Conservation (phyloP, 2,113 vertebrate species). For the Hypomesus transpacificus region DNA sequence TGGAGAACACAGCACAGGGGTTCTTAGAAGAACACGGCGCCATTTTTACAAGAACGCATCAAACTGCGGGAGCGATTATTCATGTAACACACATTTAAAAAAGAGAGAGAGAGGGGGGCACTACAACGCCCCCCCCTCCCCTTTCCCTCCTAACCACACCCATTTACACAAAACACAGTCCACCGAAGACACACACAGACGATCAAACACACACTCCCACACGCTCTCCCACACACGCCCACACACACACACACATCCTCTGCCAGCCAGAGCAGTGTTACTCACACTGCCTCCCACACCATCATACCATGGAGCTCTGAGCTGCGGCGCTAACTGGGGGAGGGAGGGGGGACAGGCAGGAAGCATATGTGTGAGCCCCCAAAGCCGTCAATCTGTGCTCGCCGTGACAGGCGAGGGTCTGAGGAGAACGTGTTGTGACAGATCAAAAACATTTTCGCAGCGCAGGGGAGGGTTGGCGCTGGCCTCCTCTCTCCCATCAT, state of each 20-base stretch:
- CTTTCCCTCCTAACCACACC: too few relatives aligned
- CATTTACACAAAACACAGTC: too few relatives aligned
- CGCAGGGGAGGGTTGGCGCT: slow-evolving; percentile 30
- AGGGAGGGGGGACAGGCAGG: slow-evolving; percentile 48
- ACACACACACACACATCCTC: not conserved
- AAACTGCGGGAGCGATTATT: slow-evolving; percentile 1
- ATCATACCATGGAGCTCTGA: not conserved
- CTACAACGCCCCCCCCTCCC: not conserved
- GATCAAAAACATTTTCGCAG: slow-evolving; percentile 53
- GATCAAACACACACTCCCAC: not conserved
- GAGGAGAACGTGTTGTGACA: slow-evolving; percentile 60
- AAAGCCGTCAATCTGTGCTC: slow-evolving; percentile 18
- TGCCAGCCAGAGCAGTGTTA: not conserved
- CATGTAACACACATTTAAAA: slow-evolving; percentile 18
- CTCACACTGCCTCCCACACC: too few relatives aligned
- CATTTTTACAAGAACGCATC: slow-evolving; percentile 27
- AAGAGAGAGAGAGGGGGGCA: slow-evolving; percentile 17
- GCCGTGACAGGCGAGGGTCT: slow-evolving; percentile 37
- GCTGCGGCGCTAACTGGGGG: slow-evolving; percentile 28
- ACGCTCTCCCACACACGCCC: not conserved
- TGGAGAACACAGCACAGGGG: slow-evolving; percentile 15
- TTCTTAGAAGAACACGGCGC: slow-evolving; percentile 19
- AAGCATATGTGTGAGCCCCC: slow-evolving; percentile 56
- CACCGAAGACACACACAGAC: too few relatives aligned
- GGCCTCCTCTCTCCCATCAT: slow-evolving; percentile 27